A percentile compares a stretch with the other conserved stretches of the same genome.
These are phyloP conservation scores for Pimpla rufipes DNA, from an alignment of 2,888 invertebrate genomes.

Conservation along the genomic window DNA sequence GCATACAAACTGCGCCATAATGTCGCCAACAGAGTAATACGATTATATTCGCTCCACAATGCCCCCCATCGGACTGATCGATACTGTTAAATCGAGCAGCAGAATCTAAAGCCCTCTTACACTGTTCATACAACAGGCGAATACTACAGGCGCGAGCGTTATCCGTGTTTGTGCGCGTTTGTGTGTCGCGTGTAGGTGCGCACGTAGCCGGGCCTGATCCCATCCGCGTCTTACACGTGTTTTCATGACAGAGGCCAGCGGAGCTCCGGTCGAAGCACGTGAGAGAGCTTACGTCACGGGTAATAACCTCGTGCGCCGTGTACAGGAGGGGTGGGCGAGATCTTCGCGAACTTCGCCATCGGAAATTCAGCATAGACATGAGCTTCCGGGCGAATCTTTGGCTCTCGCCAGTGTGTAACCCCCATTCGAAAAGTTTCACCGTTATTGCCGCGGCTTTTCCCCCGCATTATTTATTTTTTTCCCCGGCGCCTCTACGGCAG, in stretches of 20 bases:
- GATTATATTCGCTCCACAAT: constrained; percentile 1
- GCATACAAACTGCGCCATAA: neutral
- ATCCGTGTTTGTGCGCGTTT: constrained; percentile 14
- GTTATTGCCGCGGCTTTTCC: constrained; percentile 12
- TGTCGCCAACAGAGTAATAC: constrained; percentile 26
- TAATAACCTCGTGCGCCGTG: neutral
- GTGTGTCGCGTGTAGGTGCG: neutral
- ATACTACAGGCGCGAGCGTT: constrained; percentile 30
- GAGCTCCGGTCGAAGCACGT: constrained; percentile 31
- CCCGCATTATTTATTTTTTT: neutral
- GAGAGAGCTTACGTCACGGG: constrained; percentile 26
- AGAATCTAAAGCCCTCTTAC: constrained; percentile 37
- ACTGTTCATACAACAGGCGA: constrained; percentile 38
- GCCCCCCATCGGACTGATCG: constrained; percentile 44
- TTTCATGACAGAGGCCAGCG: constrained; percentile 36
- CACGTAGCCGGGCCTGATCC: constrained; percentile 40
- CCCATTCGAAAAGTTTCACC: neutral
- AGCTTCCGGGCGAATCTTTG: neutral
- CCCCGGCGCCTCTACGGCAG: too few species aligned
- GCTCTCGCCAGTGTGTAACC: neutral
- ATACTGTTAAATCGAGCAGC: constrained; percentile 51
- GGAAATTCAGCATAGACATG: neutral
- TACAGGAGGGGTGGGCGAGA: neutral
- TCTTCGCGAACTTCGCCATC: constrained; percentile 32
- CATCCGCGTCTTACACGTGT: constrained; percentile 62